Evolutionary conservation across 2,113 vertebrate genomes (phyloP), one percentile per base, ranked within the genome.

Genomic region (Plecturocebus donacophilus): DNA sequence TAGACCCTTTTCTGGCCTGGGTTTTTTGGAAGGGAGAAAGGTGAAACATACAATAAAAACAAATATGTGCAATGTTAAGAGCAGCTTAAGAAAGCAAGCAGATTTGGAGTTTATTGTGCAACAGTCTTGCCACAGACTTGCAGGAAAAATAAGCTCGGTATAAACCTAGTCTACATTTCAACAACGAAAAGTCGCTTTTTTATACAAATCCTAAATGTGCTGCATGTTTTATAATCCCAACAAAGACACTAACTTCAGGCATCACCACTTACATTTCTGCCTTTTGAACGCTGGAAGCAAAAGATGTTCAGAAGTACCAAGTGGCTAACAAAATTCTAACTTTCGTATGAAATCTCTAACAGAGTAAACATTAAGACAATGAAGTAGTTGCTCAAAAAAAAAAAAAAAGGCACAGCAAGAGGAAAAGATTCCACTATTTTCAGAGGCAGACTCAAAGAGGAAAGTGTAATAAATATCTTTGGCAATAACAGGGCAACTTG

Each of bases 301-400:
- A 35, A 93, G 30, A 38, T 38, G 0, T 19, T 94, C 82, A 71
- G 42, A 82, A 90, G 58, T 47, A 61, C 81, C 20, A 68, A 75
- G 42, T 25, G 40, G 58, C 82, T 91, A 82, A 66, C 54, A 95
- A 95, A 83, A 80, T 70, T 71, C 90, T 83, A 90, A 90, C 70
- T 75, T 86, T 91, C 64, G 42, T 30, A 61, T 58, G 47, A 87
- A 95, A 92, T 70, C n/a, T 47, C 47, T 76, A 92, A 90, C 32
- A 58, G 25, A 79, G 68, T 91, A 86, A 97, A 95, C n/a, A 79
- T 14, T 6, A 81, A 85, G 52, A 87, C 13, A 61, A 54, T n/a
- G 25, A 93, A 91, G 13, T 86, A 61, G 6, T 17, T 5, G 20
- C 77, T 47, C 52, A 77, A 71, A 71, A 20, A 35, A 66, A 73